Evolutionary conservation across 2,113 vertebrate species (phyloP).

Genomic region (Chaenogobius annularis): DNA sequence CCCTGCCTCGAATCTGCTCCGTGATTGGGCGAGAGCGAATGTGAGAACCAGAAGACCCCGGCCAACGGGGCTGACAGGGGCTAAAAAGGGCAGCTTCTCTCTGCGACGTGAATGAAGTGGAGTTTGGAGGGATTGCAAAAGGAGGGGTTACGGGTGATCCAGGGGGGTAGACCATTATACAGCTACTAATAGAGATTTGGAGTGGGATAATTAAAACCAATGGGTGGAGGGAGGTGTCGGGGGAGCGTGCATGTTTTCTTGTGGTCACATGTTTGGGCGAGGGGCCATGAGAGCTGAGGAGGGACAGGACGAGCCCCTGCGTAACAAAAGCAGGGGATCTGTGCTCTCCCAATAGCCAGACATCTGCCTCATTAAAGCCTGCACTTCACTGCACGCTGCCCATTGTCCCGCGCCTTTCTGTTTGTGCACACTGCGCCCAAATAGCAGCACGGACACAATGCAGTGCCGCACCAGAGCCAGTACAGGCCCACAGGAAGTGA

Average conservation of each 20-base stretch:
- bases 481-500: conserved; percentile 48
- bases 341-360: conserved; percentile 69
- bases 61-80: conserved; percentile 80
- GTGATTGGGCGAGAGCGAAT: conserved; percentile 77
- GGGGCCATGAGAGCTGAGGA: conserved; percentile 47
- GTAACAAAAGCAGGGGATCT: conserved; percentile 60
- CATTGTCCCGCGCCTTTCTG: conserved; percentile 62
- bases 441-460: conserved; percentile 49
- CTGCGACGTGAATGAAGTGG: conserved; percentile 66
- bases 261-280: conserved; percentile 57
- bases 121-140: conserved; percentile 25
- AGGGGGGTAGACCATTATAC: conserved; percentile 67
- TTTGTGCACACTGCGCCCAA: conserved; percentile 58
- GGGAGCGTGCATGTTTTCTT: conserved; percentile 27
- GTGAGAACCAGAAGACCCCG: conserved; percentile 86
- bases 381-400: conserved; percentile 70
- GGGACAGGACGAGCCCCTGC: conserved; percentile 39
- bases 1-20: conserved; percentile 67
- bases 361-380: conserved; percentile 77
- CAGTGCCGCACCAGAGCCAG: conserved; percentile 22
- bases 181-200: conserved; percentile 75
- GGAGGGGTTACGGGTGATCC: not conserved
- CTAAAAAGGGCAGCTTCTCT: conserved; percentile 79
- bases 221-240: conserved; percentile 35
- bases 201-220: conserved; percentile 83